phyloP scores from a whole-genome alignment of 2,888 invertebrate genomes.

The Himalopsyche kuldschensis region DNA sequence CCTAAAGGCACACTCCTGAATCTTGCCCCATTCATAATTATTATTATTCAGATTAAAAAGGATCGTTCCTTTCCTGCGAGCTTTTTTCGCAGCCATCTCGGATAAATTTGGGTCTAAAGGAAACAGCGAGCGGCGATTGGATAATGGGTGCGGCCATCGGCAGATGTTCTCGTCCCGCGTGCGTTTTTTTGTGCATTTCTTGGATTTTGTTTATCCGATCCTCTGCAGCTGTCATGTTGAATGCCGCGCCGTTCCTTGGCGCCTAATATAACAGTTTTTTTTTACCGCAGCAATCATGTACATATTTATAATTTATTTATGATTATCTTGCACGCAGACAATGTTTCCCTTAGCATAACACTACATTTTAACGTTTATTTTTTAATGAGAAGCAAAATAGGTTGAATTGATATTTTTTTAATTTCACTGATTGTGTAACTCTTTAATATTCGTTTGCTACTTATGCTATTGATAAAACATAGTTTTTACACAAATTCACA shows the following conservation, averaged over 20 bases:
- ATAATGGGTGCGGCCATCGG: neutral
- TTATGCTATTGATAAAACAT: too few species aligned
- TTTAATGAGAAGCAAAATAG: too few species aligned
- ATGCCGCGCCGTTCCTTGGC: neutral
- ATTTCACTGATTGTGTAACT: too few species aligned
- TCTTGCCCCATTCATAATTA: neutral
- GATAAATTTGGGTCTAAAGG: neutral
- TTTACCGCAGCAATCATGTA: neutral
- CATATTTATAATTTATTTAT: too few species aligned
- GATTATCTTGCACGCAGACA: too few species aligned
- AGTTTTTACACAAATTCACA: too few species aligned
- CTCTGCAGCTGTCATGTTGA: constrained; percentile 9
- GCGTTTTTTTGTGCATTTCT: constrained; percentile 29
- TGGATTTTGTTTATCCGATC: constrained; percentile 1
- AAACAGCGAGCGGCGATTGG: neutral
- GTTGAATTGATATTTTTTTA: too few species aligned
- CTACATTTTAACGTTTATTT: too few species aligned
- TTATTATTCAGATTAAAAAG: neutral
- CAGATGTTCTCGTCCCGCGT: constrained; percentile 17
- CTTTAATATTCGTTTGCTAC: too few species aligned
- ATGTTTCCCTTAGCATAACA: too few species aligned
- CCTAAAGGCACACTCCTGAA: neutral
- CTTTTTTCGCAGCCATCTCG: neutral
- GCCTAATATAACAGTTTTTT: neutral
- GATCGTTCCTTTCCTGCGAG: neutral